A percentile compares a stretch with the other conserved stretches of the same genome.
These are phyloP conservation scores for Vireo altiloquus DNA, from an alignment of 2,113 vertebrate genomes.

Conservation along the genomic window DNA sequence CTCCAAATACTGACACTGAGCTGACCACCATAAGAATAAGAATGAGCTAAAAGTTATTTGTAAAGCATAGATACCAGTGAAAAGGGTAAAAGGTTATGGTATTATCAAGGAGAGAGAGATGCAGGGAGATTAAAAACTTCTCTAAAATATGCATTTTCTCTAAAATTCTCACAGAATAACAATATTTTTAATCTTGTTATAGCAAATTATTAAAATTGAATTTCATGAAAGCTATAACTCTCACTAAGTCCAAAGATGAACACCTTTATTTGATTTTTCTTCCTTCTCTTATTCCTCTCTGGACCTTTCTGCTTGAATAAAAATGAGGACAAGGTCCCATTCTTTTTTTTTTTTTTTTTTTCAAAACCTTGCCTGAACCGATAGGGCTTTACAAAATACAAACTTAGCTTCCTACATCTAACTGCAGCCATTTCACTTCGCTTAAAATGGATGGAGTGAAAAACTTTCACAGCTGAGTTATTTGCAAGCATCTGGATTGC, in stretches of 20 bases:
- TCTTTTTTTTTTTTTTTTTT: background rate
- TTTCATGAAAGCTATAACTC: background rate
- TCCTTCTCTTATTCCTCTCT: background rate
- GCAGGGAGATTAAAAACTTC: background rate
- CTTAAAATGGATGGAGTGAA: background rate
- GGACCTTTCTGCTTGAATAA: background rate
- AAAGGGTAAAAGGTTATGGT: background rate
- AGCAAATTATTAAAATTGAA: background rate
- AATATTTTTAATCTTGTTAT: background rate
- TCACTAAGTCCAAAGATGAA: background rate
- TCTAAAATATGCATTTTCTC: background rate
- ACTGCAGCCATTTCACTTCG: background rate
- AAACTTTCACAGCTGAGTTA: background rate
- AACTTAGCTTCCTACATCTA: background rate
- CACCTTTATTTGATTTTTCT: background rate
- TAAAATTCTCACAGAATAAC: background rate
- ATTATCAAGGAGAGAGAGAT: background rate
- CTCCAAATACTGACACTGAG: background rate
- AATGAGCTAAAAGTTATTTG: background rate
- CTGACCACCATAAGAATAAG: background rate
- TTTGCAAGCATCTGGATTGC: background rate
- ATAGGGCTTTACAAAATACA: background rate
- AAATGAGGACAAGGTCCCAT: background rate
- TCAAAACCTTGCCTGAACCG: background rate
- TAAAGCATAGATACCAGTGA: background rate